A percentile compares a stretch with the other conserved stretches of the same genome.
These are phyloP conservation scores for Mus minutoides DNA, from an alignment of 2,797 vertebrate species.

Conservation along the genomic window DNA sequence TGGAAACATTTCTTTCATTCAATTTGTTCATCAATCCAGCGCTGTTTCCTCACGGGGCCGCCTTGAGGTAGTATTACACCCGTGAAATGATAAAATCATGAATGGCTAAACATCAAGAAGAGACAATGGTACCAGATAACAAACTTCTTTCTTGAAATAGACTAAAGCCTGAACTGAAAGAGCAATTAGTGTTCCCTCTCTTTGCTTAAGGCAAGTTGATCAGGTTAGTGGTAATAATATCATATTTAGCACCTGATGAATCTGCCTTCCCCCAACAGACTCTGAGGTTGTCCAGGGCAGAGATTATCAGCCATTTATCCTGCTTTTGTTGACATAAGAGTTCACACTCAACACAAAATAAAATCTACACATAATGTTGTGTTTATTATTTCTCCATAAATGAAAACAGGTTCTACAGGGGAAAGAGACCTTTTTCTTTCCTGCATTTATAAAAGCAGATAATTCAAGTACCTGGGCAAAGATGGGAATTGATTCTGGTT, in stretches of 20 bases:
- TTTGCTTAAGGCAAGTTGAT: conserved; percentile 32
- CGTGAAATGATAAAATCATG: conserved; percentile 50
- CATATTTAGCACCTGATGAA: not conserved
- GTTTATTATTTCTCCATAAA: conserved; percentile 52
- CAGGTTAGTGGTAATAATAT: not conserved
- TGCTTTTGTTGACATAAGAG: not conserved
- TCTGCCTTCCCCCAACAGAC: not conserved
- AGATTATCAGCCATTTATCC: not conserved
- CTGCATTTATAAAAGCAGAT: conserved; percentile 61
- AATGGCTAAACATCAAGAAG: conserved; percentile 34
- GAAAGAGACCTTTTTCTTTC: conserved; percentile 31
- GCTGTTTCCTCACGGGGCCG: not conserved
- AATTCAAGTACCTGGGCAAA: conserved; percentile 53
- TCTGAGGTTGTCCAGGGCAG: conserved; percentile 1
- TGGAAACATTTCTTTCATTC: not conserved
- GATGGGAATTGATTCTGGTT: conserved; percentile 56
- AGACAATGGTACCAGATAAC: conserved; percentile 10
- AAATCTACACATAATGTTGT: not conserved
- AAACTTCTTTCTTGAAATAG: conserved; percentile 56
- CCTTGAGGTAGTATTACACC: not conserved
- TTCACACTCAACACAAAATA: not conserved
- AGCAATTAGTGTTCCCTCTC: not conserved
- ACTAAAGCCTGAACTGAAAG: conserved; percentile 59
- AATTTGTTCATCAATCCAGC: conserved; percentile 28
- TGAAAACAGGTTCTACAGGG: conserved; percentile 32